Evolutionary conservation across 2,888 invertebrate species (phyloP).

Genomic region (Julus scandinavius): DNA sequence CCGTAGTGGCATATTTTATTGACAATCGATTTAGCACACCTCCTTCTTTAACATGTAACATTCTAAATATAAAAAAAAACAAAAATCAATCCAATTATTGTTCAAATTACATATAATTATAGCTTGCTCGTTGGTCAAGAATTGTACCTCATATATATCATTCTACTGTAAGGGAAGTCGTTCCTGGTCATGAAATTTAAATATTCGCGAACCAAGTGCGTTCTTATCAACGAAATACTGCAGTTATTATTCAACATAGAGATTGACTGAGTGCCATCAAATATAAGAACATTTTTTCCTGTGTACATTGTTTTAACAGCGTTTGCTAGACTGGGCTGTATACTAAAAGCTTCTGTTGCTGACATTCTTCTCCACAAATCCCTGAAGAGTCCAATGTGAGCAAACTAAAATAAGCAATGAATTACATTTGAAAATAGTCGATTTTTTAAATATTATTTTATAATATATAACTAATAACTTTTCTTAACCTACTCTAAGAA

Average conservation of each 20-base stretch:
- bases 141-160: not conserved
- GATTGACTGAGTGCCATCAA: not conserved
- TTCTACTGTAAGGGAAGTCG: constrained; percentile 31
- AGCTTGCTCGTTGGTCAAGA: not conserved
- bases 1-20: not conserved
- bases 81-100: not conserved
- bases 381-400: not conserved
- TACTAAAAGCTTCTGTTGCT: not conserved
- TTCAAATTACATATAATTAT: not conserved
- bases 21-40: not conserved
- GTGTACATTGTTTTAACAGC: not conserved
- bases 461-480: too few relatives aligned
- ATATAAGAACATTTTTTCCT: constrained; percentile 12
- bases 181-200: not conserved
- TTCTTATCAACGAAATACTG: not conserved
- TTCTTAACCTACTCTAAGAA: not conserved
- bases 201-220: not conserved
- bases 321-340: not conserved
- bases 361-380: not conserved
- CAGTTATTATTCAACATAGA: not conserved
- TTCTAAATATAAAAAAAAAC: not conserved
- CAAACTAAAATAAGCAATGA: not conserved
- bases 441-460: too few relatives aligned
- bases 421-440: too few relatives aligned
- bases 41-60: not conserved